A percentile compares a stretch with the other conserved stretches of the same genome.
Evolutionary conservation across 1,140 invertebrate genomes (phyloP).

Genomic region (Melitaea cinxia): DNA sequence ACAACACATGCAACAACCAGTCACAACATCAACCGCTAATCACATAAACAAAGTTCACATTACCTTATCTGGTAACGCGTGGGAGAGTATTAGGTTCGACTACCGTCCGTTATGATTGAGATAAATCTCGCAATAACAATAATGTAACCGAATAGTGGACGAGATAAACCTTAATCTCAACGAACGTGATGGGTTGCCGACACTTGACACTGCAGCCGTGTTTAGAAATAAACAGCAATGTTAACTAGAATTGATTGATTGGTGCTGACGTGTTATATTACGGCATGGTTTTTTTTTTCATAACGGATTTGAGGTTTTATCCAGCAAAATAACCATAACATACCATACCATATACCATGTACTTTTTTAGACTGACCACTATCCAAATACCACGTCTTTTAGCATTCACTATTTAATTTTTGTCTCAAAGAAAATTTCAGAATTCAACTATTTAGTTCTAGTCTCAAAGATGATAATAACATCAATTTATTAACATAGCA

Average conservation of each 20-base stretch:
- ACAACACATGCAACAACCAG: not conserved
- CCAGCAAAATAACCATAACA: no score
- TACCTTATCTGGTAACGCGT: slow-evolving; percentile 37
- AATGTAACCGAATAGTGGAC: slow-evolving; percentile 25
- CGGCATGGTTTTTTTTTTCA: not conserved
- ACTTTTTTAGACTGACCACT: no score
- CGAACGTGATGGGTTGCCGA: not conserved
- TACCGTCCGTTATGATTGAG: slow-evolving; percentile 29
- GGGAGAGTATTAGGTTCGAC: slow-evolving; percentile 50
- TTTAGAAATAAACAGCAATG: not conserved
- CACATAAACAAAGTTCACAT: slow-evolving; percentile 18
- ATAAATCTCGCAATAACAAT: slow-evolving; percentile 25
- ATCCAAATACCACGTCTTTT: no score
- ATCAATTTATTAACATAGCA: no score
- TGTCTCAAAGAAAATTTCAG: no score
- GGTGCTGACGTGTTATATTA: not conserved
- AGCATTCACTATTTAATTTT: no score
- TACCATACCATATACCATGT: no score
- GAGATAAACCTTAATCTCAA: slow-evolving; percentile 9
- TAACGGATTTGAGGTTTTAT: no score
- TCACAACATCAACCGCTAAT: slow-evolving; percentile 1
- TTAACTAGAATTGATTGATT: not conserved
- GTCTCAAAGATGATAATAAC: no score
- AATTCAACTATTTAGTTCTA: no score
- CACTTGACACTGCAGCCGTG: not conserved